Conservation (phyloP, 1,140 invertebrate species). For the Pissodes strobi region DNA sequence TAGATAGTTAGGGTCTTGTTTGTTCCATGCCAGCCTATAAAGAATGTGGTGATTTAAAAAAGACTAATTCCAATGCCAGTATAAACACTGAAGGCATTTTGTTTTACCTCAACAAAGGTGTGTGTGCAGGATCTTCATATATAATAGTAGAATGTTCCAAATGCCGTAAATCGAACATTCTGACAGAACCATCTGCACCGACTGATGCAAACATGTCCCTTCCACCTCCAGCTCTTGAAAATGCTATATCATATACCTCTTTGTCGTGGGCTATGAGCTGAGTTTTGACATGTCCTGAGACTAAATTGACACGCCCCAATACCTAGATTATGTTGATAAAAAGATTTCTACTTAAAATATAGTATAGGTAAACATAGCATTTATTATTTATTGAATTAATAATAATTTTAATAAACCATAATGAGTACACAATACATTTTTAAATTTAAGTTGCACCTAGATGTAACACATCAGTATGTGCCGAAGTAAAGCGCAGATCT, state of each 20-base stretch:
- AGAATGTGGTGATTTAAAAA: too few relatives aligned
- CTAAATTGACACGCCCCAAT: constrained; percentile 86
- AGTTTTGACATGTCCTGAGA: constrained; percentile 97
- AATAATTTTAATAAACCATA: too few relatives aligned
- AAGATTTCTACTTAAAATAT: too few relatives aligned
- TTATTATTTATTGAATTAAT: too few relatives aligned
- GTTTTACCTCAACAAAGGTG: constrained; percentile 73
- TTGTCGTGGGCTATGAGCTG: constrained; percentile 99
- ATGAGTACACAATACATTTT: too few relatives aligned
- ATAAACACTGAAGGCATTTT: too few relatives aligned
- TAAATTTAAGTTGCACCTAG: too few relatives aligned
- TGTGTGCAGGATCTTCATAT: constrained; percentile 96
- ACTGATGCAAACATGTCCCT: constrained; percentile 99
- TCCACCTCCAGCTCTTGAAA: constrained; percentile 94
- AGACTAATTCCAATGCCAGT: too few relatives aligned
- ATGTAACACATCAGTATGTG: too few relatives aligned
- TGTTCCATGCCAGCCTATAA: constrained; percentile 98
- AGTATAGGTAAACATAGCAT: too few relatives aligned
- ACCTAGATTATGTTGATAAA: too few relatives aligned
- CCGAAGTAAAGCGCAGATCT: too few relatives aligned
- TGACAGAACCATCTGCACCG: constrained; percentile 96
- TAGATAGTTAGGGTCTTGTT: constrained; percentile 98
- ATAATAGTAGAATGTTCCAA: constrained; percentile 99
- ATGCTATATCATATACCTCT: constrained; percentile 99
- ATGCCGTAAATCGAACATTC: constrained; percentile 98